Evolutionary conservation across 2,888 invertebrate genomes (phyloP), one percentile per base, ranked within the genome.

Genomic region (Deroplatys truncata): DNA sequence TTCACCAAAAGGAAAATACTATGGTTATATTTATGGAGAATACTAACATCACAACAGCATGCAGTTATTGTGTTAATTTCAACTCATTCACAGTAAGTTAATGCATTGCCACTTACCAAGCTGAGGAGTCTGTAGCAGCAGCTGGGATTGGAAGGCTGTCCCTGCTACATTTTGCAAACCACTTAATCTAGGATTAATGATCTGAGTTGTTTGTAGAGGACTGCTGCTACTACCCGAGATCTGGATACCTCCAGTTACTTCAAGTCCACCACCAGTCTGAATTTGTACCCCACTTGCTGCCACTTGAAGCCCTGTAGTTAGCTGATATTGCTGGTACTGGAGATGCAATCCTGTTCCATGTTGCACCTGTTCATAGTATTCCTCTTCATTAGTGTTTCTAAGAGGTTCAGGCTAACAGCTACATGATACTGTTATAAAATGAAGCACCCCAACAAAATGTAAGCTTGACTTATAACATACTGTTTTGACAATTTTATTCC

Each of bases 241-340:
- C 88, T 93, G 92, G 88, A 93, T 91, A n/a, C 92, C 92, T 82
- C 92, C 91, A 87, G 92, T 90, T 87, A 92, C 91, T 90, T 93
- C 92, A 49, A 90, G 84, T 20, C 90, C 83, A 4, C 90, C 90
- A 16, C 88, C 88, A n/a, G 92, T 90, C 90, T 92, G 93, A 89
- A 92, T 92, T 90, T 93, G 92, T 84, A 92, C 92, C 82, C 92
- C 92, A 31, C 88, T 87, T 72, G 90, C 88, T 49, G 90, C 89
- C 91, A 92, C 90, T 92, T 93, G 93, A 87, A 93, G 91, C 85
- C 91, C 91, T 28, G 91, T 87, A 10, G 91, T 90, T 84, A 91
- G 86, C 82, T 91, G 92, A 91, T 93, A 93, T 90, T 93, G 93
- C 90, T 94, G 94, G 91, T 94, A 94, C 88, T 92, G 92, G n/a